Evolutionary conservation across 2,797 vertebrate species (phyloP).

Genomic region (Tadarida brasiliensis): DNA sequence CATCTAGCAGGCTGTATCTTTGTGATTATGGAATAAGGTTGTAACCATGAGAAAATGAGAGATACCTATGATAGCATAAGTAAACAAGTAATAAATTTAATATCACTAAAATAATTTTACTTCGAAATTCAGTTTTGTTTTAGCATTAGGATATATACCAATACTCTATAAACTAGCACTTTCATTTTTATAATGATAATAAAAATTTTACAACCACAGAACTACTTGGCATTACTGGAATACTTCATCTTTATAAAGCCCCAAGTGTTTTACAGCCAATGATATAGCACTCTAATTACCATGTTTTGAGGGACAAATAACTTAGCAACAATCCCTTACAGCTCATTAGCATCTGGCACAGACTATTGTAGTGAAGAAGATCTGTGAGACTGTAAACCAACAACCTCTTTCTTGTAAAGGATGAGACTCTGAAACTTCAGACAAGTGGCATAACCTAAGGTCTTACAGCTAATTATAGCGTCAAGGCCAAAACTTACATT

Average conservation of each 20-base stretch:
- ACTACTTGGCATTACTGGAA: slow-evolving; percentile 59
- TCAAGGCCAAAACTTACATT: background rate
- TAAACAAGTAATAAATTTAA: slow-evolving; percentile 57
- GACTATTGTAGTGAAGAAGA: background rate
- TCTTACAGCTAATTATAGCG: background rate
- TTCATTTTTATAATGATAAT: slow-evolving; percentile 71
- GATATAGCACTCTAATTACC: slow-evolving; percentile 55
- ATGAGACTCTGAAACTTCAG: background rate
- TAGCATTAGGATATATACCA: slow-evolving; percentile 66
- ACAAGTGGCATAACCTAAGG: background rate
- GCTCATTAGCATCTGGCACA: slow-evolving; percentile 42
- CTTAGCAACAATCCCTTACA: background rate
- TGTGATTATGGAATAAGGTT: slow-evolving; percentile 1
- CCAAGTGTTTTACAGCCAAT: slow-evolving; percentile 35
- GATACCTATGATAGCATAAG: slow-evolving; percentile 26
- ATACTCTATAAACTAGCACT: slow-evolving; percentile 50
- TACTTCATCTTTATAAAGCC: slow-evolving; percentile 55
- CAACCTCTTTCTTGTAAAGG: background rate
- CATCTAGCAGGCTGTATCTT: background rate
- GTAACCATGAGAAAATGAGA: background rate
- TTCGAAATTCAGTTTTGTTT: slow-evolving; percentile 64
- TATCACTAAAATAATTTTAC: slow-evolving; percentile 62
- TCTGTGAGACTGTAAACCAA: background rate
- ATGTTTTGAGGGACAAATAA: slow-evolving; percentile 58
- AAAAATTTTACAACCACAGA: slow-evolving; percentile 68